Evolutionary conservation across 2,888 invertebrate genomes (phyloP), one percentile per base, ranked within the genome.

Genomic region (Drosophila longiperda): DNA sequence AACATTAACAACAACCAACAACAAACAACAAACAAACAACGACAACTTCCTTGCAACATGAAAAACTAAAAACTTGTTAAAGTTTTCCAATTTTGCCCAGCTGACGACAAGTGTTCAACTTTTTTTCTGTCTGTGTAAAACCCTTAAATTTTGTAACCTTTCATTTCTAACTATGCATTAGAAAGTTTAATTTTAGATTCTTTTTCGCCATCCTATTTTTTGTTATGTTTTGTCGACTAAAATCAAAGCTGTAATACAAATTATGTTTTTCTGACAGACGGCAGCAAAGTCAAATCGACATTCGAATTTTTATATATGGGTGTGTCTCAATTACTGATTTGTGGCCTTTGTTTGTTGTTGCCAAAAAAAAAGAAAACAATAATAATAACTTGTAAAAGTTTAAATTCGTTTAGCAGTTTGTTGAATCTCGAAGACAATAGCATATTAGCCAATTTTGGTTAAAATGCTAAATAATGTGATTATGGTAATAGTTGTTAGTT

Each of bases 111-210:
- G 78, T 88, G 83, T 80, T 77, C 66, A 75, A 67, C 59, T 81
- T 67, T 81, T 67, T 65, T 26, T 38, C 26, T 32, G 15, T 29
- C 55, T 20, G 15, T 15, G 32, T 42, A 61, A 68, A 62, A 63
- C 89, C 89, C 84, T 81, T 81, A 80, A 86, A 83, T 82, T 73
- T 81, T 69, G 65, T 64, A 75, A 74, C 87, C 87, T 87, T 81
- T 83, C 86, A 67, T 80, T 83, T 83, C 52, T 50, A 62, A 58
- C 68, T 65, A 59, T 58, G 29, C 71, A 74, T 83, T 84, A 78
- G 89, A 89, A 89, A 89, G 83, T 84, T 64, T 34, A 57, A 70
- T 66, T 83, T 66, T 20, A 48, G 26, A 52, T 54, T 62, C 11
- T 48, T n/a, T 60, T 20, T 45, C 45, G 7, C 15, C 23, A 6